Percentiles rank a stretch among this genome's conserved stretches.
phyloP scores from a whole-genome alignment of 1,140 invertebrate species.

The Cherax destructor region DNA sequence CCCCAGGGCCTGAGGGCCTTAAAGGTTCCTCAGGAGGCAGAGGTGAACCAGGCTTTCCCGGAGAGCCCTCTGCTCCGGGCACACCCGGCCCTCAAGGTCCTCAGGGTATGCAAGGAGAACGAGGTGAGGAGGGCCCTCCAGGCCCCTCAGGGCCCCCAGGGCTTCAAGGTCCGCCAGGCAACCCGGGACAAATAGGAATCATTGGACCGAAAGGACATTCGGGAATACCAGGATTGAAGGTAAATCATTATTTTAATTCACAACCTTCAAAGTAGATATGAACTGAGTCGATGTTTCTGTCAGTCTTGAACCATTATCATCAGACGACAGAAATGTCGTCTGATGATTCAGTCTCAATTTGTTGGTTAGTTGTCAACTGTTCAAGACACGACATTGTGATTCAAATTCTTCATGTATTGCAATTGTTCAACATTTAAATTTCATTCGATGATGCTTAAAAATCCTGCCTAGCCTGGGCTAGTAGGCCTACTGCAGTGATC shows the following conservation, averaged over 20 bases:
- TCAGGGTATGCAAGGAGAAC: constrained; percentile 74
- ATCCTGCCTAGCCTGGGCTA: too few species aligned
- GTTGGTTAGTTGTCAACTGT: too few species aligned
- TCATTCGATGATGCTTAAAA: too few species aligned
- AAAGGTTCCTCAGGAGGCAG: constrained; percentile 68
- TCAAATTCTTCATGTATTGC: too few species aligned
- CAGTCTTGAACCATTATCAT: neutral
- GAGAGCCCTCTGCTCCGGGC: constrained; percentile 74
- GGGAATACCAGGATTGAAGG: constrained; percentile 57
- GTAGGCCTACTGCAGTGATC: too few species aligned
- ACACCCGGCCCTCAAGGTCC: constrained; percentile 75
- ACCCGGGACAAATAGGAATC: constrained; percentile 73
- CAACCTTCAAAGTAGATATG: neutral
- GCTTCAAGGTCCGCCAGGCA: constrained; percentile 73
- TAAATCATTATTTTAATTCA: neutral
- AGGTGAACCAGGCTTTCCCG: constrained; percentile 74
- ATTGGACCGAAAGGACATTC: constrained; percentile 67
- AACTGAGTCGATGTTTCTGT: neutral
- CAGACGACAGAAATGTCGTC: neutral
- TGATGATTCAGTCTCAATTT: too few species aligned
- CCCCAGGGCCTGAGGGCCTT: constrained; percentile 57
- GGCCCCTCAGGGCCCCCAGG: constrained; percentile 74
- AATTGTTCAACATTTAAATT: too few species aligned
- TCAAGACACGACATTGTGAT: too few species aligned
- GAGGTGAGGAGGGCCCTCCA: constrained; percentile 74